Evolutionary conservation across 2,113 vertebrate species (phyloP), one percentile per base, ranked within the genome.

Genomic region (Vireo altiloquus): DNA sequence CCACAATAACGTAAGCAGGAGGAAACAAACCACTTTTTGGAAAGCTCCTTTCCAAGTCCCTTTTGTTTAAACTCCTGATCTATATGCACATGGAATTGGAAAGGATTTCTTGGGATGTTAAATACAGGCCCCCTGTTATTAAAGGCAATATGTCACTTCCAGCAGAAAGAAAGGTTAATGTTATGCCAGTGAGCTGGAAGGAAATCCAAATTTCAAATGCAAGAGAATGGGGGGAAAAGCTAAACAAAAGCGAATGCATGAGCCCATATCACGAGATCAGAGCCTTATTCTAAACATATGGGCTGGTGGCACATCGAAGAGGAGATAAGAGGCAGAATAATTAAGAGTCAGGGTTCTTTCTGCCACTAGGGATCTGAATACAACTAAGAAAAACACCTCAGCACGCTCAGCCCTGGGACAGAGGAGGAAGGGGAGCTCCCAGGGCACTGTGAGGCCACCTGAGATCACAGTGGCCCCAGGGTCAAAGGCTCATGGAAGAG

Each of bases 151-250:
- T 22, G 42, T 86, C 86, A 66, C 64, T 83, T 69, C 78, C 94
- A 80, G 66, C 27, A 84, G 50, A 82, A 95, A 33, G 35, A 50
- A 91, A 94, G 59, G 54, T 47, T 77, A 88, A 70, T 37, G 46
- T 61, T 57, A 79, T 66, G 42, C 75, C 91, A 82, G 7, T 4
- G 66, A 87, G 42, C 81, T 90, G 52, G 56, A 94, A 96, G 90
- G 94, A 96, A 96, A 96, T 89, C 80, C 88, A 84, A 37, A 89
- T 60, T 83, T 77, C 82, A 81, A 52, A 68, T 64, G 69, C 59
- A 81, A 56, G 28, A 95, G 85, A 96, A 97, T 83, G 52, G 92
- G 53, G 49, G 93, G 86, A 93, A 97, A 93, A 95, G 72, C 80
- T 44, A 56, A 93, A 96, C 95, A 97, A 93, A 96, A 94, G 93